Conservation (phyloP, 2,113 vertebrate species). For the Xenus cinereus region DNA sequence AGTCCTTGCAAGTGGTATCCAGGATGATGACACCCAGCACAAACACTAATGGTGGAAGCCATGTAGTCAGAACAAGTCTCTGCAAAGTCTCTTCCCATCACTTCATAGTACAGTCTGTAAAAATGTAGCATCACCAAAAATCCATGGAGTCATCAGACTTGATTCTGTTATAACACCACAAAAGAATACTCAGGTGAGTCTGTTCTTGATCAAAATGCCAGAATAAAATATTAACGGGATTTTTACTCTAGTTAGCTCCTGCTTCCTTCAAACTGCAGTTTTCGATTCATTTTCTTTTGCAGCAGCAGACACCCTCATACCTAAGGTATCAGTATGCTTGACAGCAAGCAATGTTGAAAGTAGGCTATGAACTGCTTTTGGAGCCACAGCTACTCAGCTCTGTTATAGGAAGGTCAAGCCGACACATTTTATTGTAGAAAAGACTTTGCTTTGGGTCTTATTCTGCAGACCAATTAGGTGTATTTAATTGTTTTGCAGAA, state of each 20-base stretch:
- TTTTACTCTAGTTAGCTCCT: not conserved
- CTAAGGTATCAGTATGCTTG: not conserved
- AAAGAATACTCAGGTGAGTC: not conserved
- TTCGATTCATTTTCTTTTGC: not conserved
- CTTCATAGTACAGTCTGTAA: slow-evolving; percentile 73
- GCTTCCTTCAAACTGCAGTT: not conserved
- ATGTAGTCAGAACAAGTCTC: slow-evolving; percentile 79
- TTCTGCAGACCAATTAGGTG: not conserved
- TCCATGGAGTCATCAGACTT: slow-evolving; percentile 75
- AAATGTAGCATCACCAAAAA: slow-evolving; percentile 76
- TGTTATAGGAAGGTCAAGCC: not conserved
- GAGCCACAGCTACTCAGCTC: not conserved
- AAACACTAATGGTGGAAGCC: slow-evolving; percentile 73
- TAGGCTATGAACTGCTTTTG: not conserved
- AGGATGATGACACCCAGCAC: not conserved
- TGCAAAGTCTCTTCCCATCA: slow-evolving; percentile 74
- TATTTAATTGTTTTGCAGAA: not conserved
- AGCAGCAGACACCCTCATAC: not conserved
- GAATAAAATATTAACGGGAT: not conserved
- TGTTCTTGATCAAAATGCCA: not conserved
- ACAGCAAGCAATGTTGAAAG: not conserved
- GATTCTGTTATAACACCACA: slow-evolving; percentile 46
- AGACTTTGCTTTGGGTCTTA: not conserved
- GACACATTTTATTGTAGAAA: not conserved
- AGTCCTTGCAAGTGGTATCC: not conserved